Evolutionary conservation across 1,140 invertebrate genomes (phyloP).

Genomic region (Frieseomelitta varia): DNA sequence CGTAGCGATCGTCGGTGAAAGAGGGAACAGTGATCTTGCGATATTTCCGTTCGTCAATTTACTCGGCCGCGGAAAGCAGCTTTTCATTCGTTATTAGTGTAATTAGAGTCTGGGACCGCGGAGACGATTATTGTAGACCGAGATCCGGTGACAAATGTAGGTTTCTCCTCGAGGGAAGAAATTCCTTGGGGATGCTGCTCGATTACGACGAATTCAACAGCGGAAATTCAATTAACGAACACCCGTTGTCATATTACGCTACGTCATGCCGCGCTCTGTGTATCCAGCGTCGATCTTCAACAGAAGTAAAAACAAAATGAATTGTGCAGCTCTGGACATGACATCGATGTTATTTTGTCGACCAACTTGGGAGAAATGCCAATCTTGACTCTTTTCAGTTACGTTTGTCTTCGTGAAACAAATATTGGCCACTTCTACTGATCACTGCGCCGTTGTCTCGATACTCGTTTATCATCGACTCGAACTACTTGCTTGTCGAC

Average conservation of each 20-base stretch:
- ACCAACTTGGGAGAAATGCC: not conserved
- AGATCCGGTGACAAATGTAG: conserved; percentile 9
- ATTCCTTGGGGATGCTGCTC: not conserved
- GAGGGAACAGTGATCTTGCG: not conserved
- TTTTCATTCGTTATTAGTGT: conserved; percentile 1
- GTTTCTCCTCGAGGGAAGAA: not conserved
- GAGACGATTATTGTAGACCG: conserved; percentile 7
- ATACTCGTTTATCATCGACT: too few relatives aligned
- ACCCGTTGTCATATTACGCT: too few relatives aligned
- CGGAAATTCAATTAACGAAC: conserved; percentile 15
- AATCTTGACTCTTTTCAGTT: not conserved
- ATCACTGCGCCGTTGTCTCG: too few relatives aligned
- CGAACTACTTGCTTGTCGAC: too few relatives aligned
- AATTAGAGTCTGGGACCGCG: conserved; percentile 3
- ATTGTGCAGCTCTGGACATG: not conserved
- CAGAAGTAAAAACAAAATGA: not conserved
- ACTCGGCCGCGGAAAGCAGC: not conserved
- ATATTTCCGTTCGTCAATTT: not conserved
- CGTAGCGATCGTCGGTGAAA: not conserved
- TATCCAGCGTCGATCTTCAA: too few relatives aligned
- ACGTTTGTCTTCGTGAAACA: not conserved
- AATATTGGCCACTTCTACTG: not conserved
- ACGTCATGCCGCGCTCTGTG: not conserved
- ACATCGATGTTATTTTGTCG: not conserved
- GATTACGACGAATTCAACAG: not conserved